Evolutionary conservation across 2,888 invertebrate species (phyloP).

Genomic region (Homarus gammarus): DNA sequence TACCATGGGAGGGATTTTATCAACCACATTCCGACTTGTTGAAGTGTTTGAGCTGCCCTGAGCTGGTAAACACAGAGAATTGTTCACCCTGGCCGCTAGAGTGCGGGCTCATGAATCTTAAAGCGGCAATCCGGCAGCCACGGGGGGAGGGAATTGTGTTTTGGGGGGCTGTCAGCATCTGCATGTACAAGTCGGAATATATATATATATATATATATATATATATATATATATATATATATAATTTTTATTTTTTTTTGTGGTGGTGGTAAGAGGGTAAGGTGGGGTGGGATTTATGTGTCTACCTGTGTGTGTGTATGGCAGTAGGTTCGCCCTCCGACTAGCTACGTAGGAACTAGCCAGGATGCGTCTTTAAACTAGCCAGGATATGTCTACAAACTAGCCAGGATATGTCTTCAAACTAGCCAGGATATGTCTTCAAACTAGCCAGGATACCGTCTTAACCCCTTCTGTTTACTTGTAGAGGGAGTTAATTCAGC

Average conservation of each 20-base stretch:
- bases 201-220: slow-evolving; percentile 10
- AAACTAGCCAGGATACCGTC: no score
- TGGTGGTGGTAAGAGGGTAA: not conserved
- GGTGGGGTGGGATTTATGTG: no score
- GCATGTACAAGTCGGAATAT: not conserved
- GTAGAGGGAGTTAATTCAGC: no score
- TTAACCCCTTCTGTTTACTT: no score
- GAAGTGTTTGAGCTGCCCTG: slow-evolving; percentile 12
- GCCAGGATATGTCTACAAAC: no score
- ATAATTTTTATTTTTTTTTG: not conserved
- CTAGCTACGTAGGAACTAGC: no score
- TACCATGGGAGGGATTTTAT: slow-evolving; percentile 27
- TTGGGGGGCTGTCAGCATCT: not conserved
- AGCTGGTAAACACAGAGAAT: slow-evolving; percentile 20
- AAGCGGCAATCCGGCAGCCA: slow-evolving; percentile 14
- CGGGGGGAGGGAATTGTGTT: slow-evolving; percentile 10
- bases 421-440: no score
- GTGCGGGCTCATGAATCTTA: slow-evolving; percentile 24
- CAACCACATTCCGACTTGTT: slow-evolving; percentile 29
- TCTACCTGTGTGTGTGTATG: no score
- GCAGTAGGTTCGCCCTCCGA: no score
- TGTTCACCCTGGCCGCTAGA: not conserved
- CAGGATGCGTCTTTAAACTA: no score
- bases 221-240: slow-evolving; percentile 10
- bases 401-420: no score